Evolutionary conservation across 2,797 vertebrate genomes (phyloP), one percentile per base, ranked within the genome.

Genomic region (Dendrocincla tyrannina): DNA sequence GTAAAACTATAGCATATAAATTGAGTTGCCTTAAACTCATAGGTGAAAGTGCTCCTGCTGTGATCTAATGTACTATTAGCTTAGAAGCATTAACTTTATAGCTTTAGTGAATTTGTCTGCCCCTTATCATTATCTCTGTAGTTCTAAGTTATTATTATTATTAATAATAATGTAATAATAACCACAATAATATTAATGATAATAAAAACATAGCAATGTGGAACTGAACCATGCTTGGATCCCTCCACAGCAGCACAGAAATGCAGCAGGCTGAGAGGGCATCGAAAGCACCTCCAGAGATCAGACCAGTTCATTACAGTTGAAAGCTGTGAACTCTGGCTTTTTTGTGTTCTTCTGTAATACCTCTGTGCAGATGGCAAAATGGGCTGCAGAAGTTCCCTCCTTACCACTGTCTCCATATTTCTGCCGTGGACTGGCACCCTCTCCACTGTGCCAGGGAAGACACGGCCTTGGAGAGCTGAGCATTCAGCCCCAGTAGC

Each of bases 201-300:
- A 15, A 22, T 24, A 11, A 3, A 55, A 33, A 15, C 28, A 18
- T 23, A 1, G 2, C 18, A 64, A 62, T 7, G 17, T 62, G 56
- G 49, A 68, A 30, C 17, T 74, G 64, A 79, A 74, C 11, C 2
- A 1, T 28, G 33, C 52, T 70, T 70, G 44, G 16, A 49, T 41
- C 41, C 32, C 25, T 62, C 24, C n/a, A 68, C n/a, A 95, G 68
- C 24, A 53, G 7, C 46, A 62, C 19, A 47, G 62, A 88, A 66
- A 85, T 1, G 11, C 18, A 24, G 5, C 41, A 73, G 39, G 30
- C 27, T 78, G 53, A 69, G 30, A 70, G 24, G 19, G 17, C 30
- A 74, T 2, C 0, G 0, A 72, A 62, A 9, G 16, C 0, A 2
- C 10, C 24, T 78, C 37, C 50, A 39, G 64, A 73, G 1, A 0